phyloP scores from a whole-genome alignment of 2,113 vertebrate genomes.

The Alethe diademata region DNA sequence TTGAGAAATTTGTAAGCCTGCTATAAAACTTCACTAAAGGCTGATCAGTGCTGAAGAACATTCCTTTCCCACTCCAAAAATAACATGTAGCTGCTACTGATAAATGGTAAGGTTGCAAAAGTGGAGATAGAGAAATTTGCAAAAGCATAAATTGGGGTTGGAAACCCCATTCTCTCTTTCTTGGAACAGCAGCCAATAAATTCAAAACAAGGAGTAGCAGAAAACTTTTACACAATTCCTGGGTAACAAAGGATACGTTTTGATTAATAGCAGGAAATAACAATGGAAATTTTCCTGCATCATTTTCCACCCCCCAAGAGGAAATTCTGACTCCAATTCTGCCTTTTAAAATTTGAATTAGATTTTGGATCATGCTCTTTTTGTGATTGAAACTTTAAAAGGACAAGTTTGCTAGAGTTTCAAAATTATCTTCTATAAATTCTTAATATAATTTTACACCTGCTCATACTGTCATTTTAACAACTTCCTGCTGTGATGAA shows the following conservation, averaged over 20 bases:
- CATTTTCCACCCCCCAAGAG: neutral
- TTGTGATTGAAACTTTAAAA: constrained; percentile 34
- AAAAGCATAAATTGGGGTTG: neutral
- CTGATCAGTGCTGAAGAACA: constrained; percentile 23
- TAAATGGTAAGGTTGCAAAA: neutral
- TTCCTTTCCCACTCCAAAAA: constrained; percentile 44
- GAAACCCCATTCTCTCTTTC: neutral
- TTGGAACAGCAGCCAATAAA: neutral
- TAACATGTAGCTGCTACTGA: neutral
- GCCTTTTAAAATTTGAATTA: constrained; percentile 9
- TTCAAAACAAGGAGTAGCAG: neutral
- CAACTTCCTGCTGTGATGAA: constrained; percentile 58
- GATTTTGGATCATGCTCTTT: neutral
- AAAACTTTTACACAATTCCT: neutral
- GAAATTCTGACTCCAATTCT: neutral
- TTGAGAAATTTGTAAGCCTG: constrained; percentile 37
- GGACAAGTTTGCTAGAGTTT: constrained; percentile 25
- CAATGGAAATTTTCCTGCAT: neutral
- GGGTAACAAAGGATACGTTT: neutral
- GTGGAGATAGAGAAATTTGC: neutral
- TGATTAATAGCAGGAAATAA: neutral
- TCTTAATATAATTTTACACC: constrained; percentile 39
- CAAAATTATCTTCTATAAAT: constrained; percentile 30
- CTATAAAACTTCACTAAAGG: constrained; percentile 31
- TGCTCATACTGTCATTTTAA: constrained; percentile 48